phyloP scores from a whole-genome alignment of 2,797 vertebrate genomes.

The Arrhamphus sclerolepis region DNA sequence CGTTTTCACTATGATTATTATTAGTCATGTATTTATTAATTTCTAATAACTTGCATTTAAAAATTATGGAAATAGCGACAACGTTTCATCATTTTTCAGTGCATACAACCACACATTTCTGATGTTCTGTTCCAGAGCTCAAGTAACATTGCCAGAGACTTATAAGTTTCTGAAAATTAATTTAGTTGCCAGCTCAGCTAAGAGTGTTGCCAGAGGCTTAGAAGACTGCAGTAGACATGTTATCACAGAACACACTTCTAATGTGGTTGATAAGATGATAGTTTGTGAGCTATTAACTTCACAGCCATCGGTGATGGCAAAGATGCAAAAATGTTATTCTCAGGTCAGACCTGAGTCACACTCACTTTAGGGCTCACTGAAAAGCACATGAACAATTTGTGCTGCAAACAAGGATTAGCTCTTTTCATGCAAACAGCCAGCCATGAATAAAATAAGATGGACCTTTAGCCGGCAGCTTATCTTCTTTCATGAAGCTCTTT shows the following conservation, averaged over 20 bases:
- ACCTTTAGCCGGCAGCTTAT: conserved; percentile 22
- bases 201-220: conserved; percentile 1
- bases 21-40: no score
- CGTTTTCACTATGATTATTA: no score
- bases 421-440: background rate
- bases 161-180: conserved; percentile 1
- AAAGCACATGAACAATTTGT: background rate
- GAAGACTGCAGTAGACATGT: conserved; percentile 5
- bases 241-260: conserved; percentile 14
- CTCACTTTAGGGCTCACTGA: conserved; percentile 4
- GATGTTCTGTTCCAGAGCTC: background rate
- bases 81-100: no score
- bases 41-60: no score
- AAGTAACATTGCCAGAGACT: background rate
- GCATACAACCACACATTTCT: background rate
- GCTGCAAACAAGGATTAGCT: conserved; percentile 1
- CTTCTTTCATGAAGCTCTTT: conserved; percentile 29
- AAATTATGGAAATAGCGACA: no score
- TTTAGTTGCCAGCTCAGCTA: conserved; percentile 12
- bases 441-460: conserved; percentile 16
- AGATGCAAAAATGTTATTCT: conserved; percentile 23
- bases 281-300: conserved; percentile 13
- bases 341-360: conserved; percentile 4
- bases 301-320: conserved; percentile 3
- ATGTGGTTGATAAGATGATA: conserved; percentile 4